These are phyloP conservation scores for Crotalus helleri DNA, from an alignment of 2,113 vertebrate species.

Conservation along the genomic window DNA sequence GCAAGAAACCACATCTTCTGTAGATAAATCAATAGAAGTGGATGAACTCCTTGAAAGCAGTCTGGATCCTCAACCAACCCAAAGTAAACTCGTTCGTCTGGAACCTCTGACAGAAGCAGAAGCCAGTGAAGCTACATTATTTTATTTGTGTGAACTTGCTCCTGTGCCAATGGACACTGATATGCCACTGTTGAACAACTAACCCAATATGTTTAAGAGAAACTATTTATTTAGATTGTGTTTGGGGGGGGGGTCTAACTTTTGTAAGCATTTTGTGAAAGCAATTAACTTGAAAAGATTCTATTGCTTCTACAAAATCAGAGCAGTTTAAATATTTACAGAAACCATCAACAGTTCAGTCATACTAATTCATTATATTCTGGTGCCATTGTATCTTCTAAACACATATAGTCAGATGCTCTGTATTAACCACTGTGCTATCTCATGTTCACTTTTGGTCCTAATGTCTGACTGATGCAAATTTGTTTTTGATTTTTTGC, in stretches of 20 bases:
- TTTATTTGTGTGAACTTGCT: constrained; percentile 90
- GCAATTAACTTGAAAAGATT: constrained; percentile 57
- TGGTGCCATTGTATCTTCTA: constrained; percentile 4
- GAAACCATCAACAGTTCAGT: constrained; percentile 41
- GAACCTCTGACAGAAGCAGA: constrained; percentile 91
- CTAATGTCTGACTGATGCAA: constrained; percentile 49
- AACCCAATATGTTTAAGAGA: constrained; percentile 69
- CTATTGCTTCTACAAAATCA: constrained; percentile 41
- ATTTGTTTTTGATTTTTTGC: constrained; percentile 38
- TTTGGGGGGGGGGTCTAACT: constrained; percentile 73
- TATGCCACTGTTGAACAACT: constrained; percentile 74
- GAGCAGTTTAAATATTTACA: constrained; percentile 37
- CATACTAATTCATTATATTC: constrained; percentile 19
- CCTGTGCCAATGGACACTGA: constrained; percentile 75
- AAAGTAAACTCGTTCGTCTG: constrained; percentile 87
- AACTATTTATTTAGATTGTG: constrained; percentile 84
- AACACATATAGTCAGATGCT: constrained; percentile 1
- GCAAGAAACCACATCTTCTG: constrained; percentile 50
- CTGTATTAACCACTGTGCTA: constrained; percentile 38
- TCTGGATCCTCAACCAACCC: constrained; percentile 66
- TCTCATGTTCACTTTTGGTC: constrained; percentile 54
- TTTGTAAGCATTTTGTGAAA: constrained; percentile 75
- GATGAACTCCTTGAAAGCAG: constrained; percentile 77
- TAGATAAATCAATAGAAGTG: constrained; percentile 67
- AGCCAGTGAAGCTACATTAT: constrained; percentile 87